These are phyloP conservation scores for Buathra laborator DNA, from an alignment of 2,888 invertebrate genomes.

Conservation along the genomic window DNA sequence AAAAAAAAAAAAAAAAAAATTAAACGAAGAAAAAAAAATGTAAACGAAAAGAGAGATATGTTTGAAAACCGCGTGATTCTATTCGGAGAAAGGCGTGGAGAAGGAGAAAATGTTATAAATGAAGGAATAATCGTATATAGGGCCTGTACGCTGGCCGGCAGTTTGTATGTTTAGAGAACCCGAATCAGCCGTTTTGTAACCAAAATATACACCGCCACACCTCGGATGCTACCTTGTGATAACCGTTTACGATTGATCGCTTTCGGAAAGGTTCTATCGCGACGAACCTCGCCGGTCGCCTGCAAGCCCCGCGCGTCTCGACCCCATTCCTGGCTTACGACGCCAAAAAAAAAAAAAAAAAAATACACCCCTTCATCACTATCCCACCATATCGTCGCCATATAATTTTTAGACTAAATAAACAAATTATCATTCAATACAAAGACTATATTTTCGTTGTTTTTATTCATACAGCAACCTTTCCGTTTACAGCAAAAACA, in stretches of 20 bases:
- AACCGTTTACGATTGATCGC: constrained; percentile 64
- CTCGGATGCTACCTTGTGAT: constrained; percentile 75
- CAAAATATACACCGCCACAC: constrained; percentile 61
- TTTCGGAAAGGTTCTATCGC: constrained; percentile 41
- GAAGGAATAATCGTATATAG: constrained; percentile 20
- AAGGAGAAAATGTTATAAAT: constrained; percentile 40
- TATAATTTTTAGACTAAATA: constrained; percentile 81
- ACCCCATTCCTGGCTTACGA: constrained; percentile 63
- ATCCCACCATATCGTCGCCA: constrained; percentile 78
- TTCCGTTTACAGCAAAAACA: background rate
- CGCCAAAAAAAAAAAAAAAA: constrained; percentile 39
- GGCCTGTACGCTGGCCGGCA: constrained; percentile 41
- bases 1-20: constrained; percentile 19
- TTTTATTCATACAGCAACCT: background rate
- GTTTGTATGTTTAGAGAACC: constrained; percentile 39
- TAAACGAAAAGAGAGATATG: constrained; percentile 9
- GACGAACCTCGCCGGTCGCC: constrained; percentile 59
- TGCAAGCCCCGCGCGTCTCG: constrained; percentile 55
- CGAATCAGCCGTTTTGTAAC: constrained; percentile 48
- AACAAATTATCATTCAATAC: constrained; percentile 79
- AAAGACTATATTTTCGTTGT: constrained; percentile 47
- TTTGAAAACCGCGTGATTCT: constrained; percentile 17
- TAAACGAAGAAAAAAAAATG: too few relatives aligned
- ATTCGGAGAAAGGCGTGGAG: constrained; percentile 32
- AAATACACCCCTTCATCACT: constrained; percentile 64